Base-by-base conservation (phyloP, 2,888 invertebrate genomes). In the Eledona agricola region DNA sequence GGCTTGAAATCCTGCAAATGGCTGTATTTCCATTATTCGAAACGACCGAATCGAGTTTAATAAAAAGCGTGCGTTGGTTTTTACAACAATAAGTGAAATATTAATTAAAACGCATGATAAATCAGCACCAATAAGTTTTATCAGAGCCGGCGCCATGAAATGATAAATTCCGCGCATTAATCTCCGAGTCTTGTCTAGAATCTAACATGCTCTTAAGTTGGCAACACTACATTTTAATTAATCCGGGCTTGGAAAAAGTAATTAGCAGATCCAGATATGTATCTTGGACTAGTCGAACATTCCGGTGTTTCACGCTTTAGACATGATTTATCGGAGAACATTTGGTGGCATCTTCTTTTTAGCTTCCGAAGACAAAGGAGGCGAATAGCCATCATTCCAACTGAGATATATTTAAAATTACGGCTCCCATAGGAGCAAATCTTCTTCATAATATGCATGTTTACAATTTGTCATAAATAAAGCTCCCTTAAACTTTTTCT, bases 161-260 rank as follows among this genome's bases (percentile, higher is more conserved):
- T 55, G 54, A 55, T 54, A 57, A 57, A 57, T 57, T 51, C 25
- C 31, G 4, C 6, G 57, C 60, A 67, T 67, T 66, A 66, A 67
- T 66, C 64, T 62, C 17, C 40, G 51, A 53, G 55, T 56, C 50
- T 61, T 61, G 63, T 63, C 66, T 62, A 58, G 58, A 62, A 62
- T 58, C 57, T 62, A 60, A 56, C 58, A 62, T 60, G 59, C 58
- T 52, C 55, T 51, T 53, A 62, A 58, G 58, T 59, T 59, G 56
- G 55, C 65, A 59, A 60, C 63, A 65, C 61, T 69, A 67, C 66
- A 66, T 69, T 70, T 70, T 69, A 70, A 70, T 70, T 70, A 69
- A 67, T 69, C 63, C 65, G 54, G 69, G 67, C 67, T 68, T 68
- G 67, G 67, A 69, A 70, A 70, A 70, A 70, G 68, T 69, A 70